These are phyloP conservation scores for Crocidura indochinensis DNA, from an alignment of 2,797 vertebrate species.

Conservation along the genomic window DNA sequence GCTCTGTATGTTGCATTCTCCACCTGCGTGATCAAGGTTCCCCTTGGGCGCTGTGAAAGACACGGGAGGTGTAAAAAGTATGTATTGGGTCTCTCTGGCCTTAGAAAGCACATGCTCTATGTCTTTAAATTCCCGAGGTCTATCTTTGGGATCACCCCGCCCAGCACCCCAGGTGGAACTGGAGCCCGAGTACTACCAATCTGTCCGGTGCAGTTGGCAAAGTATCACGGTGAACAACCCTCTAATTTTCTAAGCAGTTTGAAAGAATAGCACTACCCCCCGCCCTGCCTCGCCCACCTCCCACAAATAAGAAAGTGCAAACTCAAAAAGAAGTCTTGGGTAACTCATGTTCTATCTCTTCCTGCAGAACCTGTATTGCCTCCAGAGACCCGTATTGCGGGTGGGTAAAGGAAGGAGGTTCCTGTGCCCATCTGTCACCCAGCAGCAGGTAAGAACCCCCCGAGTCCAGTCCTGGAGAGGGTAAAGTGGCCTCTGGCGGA, in stretches of 20 bases:
- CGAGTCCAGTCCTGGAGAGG: accelerated
- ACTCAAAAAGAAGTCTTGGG: not conserved
- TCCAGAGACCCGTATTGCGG: conserved; percentile 99
- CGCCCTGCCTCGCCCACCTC: too few relatives aligned
- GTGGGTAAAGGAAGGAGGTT: conserved; percentile 95
- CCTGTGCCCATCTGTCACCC: conserved; percentile 93
- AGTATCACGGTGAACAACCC: too few relatives aligned
- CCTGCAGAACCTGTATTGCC: conserved; percentile 96
- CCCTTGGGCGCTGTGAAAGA: conserved; percentile 96
- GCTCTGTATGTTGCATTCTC: conserved; percentile 96
- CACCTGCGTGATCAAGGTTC: conserved; percentile 97
- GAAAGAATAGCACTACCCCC: too few relatives aligned
- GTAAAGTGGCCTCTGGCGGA: not conserved
- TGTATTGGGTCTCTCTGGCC: conserved; percentile 54
- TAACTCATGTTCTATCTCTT: conserved; percentile 70
- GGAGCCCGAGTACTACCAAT: too few relatives aligned
- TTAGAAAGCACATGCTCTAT: too few relatives aligned
- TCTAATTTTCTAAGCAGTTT: too few relatives aligned
- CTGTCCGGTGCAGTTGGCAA: too few relatives aligned
- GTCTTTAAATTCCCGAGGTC: too few relatives aligned
- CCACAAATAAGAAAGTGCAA: too few relatives aligned
- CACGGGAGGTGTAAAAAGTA: conserved; percentile 98
- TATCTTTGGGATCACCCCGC: too few relatives aligned
- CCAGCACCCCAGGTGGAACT: too few relatives aligned
- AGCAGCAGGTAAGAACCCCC: conserved; percentile 93